Evolutionary conservation across 2,113 vertebrate genomes (phyloP).

Genomic region (Alaudala cheleensis): DNA sequence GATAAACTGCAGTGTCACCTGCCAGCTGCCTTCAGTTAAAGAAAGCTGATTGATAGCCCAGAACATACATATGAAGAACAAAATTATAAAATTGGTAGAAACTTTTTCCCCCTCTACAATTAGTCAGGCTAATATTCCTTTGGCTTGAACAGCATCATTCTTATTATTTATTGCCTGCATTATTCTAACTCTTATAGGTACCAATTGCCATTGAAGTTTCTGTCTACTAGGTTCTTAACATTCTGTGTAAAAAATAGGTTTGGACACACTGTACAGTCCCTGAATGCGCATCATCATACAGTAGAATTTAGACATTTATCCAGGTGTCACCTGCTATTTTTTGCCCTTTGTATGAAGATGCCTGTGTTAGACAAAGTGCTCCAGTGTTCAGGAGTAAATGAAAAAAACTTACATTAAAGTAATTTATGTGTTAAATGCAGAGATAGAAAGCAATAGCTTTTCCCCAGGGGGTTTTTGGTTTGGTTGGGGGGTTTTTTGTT

Average conservation of each 20-base stretch:
- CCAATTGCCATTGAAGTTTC: background rate
- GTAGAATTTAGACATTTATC: background rate
- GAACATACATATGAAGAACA: background rate
- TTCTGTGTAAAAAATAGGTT: background rate
- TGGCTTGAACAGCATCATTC: background rate
- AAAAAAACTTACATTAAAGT: background rate
- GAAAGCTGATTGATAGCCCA: background rate
- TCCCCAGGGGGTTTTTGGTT: background rate
- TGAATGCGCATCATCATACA: background rate
- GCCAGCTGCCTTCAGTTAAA: conserved; percentile 2
- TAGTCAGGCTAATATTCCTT: background rate
- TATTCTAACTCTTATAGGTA: background rate
- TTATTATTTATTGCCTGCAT: background rate
- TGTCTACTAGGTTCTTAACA: background rate
- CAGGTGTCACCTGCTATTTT: background rate
- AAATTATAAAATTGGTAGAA: background rate
- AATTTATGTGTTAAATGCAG: background rate
- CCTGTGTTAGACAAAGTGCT: background rate
- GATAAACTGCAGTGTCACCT: conserved; percentile 19
- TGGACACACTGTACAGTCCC: background rate
- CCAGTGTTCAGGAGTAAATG: background rate
- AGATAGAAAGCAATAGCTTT: background rate
- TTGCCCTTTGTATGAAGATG: background rate
- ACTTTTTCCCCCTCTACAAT: accelerated
- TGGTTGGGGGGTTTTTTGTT: background rate